These are phyloP conservation scores for Branchipolynoe longqiensis DNA, from an alignment of 2,888 invertebrate species.

Conservation along the genomic window DNA sequence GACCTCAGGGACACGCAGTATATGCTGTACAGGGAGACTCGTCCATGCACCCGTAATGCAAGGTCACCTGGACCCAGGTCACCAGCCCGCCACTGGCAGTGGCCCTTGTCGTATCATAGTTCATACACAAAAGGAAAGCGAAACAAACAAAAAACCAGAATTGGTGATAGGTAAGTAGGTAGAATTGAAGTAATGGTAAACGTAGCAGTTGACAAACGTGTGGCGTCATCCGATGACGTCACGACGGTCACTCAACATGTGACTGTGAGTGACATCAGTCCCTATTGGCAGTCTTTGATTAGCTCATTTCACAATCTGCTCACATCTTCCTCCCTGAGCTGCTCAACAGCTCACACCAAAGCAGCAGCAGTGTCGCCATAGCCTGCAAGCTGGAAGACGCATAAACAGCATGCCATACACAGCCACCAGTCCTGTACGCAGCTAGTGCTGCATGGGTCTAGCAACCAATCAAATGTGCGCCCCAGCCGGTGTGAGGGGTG, in stretches of 20 bases:
- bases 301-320: conserved; percentile 20
- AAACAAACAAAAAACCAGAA: conserved; percentile 1
- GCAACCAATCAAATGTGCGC: no score
- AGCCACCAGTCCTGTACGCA: not conserved
- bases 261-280: not conserved
- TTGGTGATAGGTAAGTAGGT: conserved; percentile 36
- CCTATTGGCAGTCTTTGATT: conserved; percentile 44
- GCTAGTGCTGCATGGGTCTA: no score
- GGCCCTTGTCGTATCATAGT: conserved; percentile 27
- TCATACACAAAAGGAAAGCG: conserved; percentile 16
- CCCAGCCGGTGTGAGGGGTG: no score
- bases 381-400: no score
- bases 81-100: not conserved
- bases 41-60: no score
- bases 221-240: conserved; percentile 37
- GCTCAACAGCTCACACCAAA: conserved; percentile 1
- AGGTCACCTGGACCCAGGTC: conserved; percentile 21
- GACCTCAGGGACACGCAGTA: conserved; percentile 23
- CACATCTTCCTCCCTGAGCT: conserved; percentile 12
- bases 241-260: not conserved
- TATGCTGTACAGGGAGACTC: conserved; percentile 34
- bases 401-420: not conserved
- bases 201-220: conserved; percentile 45
- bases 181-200: conserved; percentile 30
- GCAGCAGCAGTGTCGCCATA: not conserved